Evolutionary conservation across 2,797 vertebrate species (phyloP).

Genomic region (Pteropus rufus): DNA sequence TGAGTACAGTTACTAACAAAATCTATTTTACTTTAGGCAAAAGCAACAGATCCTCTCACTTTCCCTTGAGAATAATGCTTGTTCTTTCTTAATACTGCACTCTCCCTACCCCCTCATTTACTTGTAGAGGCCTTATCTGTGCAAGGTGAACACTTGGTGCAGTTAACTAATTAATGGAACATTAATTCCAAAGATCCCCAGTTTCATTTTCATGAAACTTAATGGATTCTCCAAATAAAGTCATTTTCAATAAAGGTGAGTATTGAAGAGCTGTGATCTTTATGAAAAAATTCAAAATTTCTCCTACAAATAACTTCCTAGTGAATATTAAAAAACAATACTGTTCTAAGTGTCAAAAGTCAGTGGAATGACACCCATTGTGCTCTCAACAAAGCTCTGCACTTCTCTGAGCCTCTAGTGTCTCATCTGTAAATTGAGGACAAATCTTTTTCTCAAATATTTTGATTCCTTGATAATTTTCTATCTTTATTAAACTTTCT

Average conservation of each 20-base stretch:
- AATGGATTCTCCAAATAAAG: neutral
- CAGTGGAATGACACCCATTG: neutral
- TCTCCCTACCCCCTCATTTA: neutral
- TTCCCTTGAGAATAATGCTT: neutral
- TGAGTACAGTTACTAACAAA: neutral
- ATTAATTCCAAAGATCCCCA: neutral
- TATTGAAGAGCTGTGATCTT: constrained; percentile 15
- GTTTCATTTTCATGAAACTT: neutral
- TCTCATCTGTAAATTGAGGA: neutral
- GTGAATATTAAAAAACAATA: neutral
- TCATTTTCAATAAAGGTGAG: constrained; percentile 19
- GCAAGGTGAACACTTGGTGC: neutral
- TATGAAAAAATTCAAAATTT: constrained; percentile 6
- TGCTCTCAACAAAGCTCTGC: neutral
- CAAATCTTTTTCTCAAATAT: neutral
- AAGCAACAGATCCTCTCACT: neutral
- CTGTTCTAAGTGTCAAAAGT: neutral
- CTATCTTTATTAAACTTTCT: neutral
- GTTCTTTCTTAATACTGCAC: neutral
- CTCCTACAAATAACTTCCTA: constrained; percentile 14
- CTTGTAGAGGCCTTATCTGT: neutral
- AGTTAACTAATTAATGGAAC: neutral
- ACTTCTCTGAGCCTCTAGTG: neutral
- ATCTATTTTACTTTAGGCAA: neutral
- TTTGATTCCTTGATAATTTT: neutral